Base-by-base conservation (phyloP, 2,888 invertebrate species). In the Phytoseiulus persimilis region DNA sequence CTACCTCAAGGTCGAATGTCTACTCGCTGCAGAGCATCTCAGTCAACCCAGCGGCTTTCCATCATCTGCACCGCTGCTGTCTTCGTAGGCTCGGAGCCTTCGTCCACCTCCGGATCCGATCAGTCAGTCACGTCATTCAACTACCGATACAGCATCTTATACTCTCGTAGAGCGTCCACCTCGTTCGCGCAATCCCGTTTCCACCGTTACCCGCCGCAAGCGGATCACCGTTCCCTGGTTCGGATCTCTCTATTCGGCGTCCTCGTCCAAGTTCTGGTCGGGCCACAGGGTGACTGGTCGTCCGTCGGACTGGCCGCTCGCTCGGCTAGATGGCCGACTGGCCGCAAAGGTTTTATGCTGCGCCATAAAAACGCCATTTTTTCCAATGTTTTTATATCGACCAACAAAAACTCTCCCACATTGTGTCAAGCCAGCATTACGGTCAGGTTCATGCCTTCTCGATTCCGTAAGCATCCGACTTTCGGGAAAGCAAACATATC, bases 341-440 rank as follows among this genome's bases (percentile, higher is more conserved):
- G 65, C 65, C 65, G 65, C 65, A 65, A 65, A 65, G 65, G 65
- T 65, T 65, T 65, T 65, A 65, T 65, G 65, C 65, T 65, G 65
- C 18, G 65, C 2, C 65, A 65, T 65, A 65, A 65, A 65, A 65
- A 65, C 65, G 28, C 65, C 14, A 65, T 65, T 65, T 65, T 65
- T 65, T 65, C 65, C 65, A 65, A 6, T 65, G 65, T 65, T 65
- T 65, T 65, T 65, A 65, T 65, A 65, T 14, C 65, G 65, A 65
- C 65, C 65, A 65, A 65, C 65, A 65, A 65, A 65, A 65, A 65
- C 65, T 65, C 65, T 65, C 65, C 18, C 65, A 23, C 65, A 65
- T 65, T 65, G 65, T 65, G 65, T 65, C 65, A 65, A 65, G 65
- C 65, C 65, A 65, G 65, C 65, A 65, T 65, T 65, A 65, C 65